Percentiles rank a stretch among this genome's conserved stretches.
These are phyloP conservation scores for Atta cephalotes DNA, from an alignment of 1,140 invertebrate species.

Conservation along the genomic window DNA sequence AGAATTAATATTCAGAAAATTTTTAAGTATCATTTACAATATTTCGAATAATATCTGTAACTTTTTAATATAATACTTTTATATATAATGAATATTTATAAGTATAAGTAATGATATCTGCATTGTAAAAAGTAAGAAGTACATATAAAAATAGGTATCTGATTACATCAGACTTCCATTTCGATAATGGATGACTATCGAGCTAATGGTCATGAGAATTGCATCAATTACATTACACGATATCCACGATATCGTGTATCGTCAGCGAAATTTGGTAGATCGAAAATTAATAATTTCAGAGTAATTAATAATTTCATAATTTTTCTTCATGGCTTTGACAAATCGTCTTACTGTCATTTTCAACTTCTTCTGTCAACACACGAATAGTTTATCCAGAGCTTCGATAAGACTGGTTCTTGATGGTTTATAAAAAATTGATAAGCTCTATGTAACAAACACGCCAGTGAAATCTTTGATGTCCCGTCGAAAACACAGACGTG, in stretches of 20 bases:
- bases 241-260: not conserved
- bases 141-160: not conserved
- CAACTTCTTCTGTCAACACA: conserved; percentile 32
- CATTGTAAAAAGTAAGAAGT: not conserved
- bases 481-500: not conserved
- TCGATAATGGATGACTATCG: not conserved
- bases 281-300: conserved; percentile 17
- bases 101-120: not conserved
- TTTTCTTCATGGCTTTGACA: not conserved
- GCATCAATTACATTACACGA: not conserved
- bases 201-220: not conserved
- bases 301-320: conserved; percentile 12
- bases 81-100: too few species aligned
- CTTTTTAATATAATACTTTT: not conserved
- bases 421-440: conserved; percentile 47
- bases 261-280: not conserved
- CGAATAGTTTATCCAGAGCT: not conserved
- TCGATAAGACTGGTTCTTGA: conserved; percentile 17
- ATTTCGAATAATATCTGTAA: not conserved
- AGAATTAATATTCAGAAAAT: not conserved
- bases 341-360: conserved; percentile 6
- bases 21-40: not conserved
- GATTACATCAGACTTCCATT: not conserved
- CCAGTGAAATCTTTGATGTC: conserved; percentile 22
- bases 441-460: not conserved